Base-by-base conservation (phyloP, 2,113 vertebrate genomes). In the Dasypus novemcinctus region DNA sequence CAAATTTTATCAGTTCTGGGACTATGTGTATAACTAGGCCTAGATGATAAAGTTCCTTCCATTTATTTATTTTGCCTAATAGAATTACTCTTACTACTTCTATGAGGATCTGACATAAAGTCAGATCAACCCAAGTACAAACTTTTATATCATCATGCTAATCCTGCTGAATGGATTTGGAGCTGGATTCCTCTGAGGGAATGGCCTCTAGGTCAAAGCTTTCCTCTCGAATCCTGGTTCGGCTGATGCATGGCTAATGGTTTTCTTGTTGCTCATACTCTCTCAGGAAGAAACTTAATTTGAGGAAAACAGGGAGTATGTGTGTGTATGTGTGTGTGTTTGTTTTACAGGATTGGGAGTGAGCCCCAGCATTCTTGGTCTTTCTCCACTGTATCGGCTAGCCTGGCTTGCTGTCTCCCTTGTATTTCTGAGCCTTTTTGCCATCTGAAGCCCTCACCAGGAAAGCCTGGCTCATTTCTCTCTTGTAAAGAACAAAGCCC, bases 41-140 rank as follows among this genome's bases (percentile, higher is more conserved):
- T 78, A 43, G 36, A 74, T 74, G 66, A 78, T 76, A 76, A 94
- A 83, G 64, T 29, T 93, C 12, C 4, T 49, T 81, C 93, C 25
- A n/a, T 71, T 64, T 46, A 4, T 61, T 91, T 36, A 23, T 63
- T 69, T 93, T 46, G 57, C n/a, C 46, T 31, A 52, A 59, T 46
- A 61, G 66, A 59, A 31, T 61, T 33, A 43, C 80, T 43, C 7
- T 86, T 75, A 33, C 46, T 64, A 68, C 23, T 68, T 92, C 18
- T 38, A 4, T 54, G 43, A 79, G 21, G 87, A 93, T 94, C 64
- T 85, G 63, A 74, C n/a, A 17, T 21, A 54, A 96, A 72, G 86
- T 83, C n/a, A 81, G 66, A 49, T 12, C 14, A 57, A 79, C 23
- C n/a, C 49, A 61, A 49, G 43, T 27, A 3, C 13, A 64, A 38